Evolutionary conservation across 2,888 invertebrate genomes (phyloP).

Genomic region (Mythimna loreyi): DNA sequence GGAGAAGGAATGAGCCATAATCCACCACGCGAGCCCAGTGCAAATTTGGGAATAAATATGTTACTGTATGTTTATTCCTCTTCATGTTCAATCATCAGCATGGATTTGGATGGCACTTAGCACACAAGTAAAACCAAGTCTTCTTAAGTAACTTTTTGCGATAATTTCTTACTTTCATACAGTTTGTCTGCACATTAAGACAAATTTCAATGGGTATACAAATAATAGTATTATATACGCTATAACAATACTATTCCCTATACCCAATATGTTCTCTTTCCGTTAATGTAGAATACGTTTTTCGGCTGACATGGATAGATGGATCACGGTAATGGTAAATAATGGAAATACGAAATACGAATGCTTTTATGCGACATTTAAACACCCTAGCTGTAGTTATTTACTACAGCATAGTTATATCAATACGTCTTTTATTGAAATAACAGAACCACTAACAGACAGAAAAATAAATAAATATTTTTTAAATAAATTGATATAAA

Average conservation of each 20-base stretch:
- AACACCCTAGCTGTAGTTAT: not conserved
- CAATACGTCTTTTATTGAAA: not conserved
- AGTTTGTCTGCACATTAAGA: not conserved
- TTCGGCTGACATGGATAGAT: constrained; percentile 52
- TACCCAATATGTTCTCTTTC: constrained; percentile 15
- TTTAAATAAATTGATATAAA: too few species aligned
- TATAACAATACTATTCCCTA: not conserved
- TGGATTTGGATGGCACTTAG: too few species aligned
- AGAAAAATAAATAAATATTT: too few species aligned
- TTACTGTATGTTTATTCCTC: too few species aligned
- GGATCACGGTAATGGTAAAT: constrained; percentile 56
- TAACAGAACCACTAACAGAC: too few species aligned
- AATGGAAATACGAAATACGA: constrained; percentile 36
- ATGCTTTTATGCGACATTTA: constrained; percentile 7
- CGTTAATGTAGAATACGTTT: constrained; percentile 32
- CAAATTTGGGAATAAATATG: too few species aligned
- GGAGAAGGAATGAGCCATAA: too few species aligned
- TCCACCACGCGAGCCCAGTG: too few species aligned
- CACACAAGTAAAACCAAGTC: too few species aligned
- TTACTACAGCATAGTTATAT: not conserved
- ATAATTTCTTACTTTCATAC: not conserved
- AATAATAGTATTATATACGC: not conserved
- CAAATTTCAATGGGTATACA: constrained; percentile 2
- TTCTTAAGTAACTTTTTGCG: too few species aligned
- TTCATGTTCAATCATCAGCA: too few species aligned